Evolutionary conservation across 2,797 vertebrate species (phyloP).

Genomic region (Nyctalus aviator): DNA sequence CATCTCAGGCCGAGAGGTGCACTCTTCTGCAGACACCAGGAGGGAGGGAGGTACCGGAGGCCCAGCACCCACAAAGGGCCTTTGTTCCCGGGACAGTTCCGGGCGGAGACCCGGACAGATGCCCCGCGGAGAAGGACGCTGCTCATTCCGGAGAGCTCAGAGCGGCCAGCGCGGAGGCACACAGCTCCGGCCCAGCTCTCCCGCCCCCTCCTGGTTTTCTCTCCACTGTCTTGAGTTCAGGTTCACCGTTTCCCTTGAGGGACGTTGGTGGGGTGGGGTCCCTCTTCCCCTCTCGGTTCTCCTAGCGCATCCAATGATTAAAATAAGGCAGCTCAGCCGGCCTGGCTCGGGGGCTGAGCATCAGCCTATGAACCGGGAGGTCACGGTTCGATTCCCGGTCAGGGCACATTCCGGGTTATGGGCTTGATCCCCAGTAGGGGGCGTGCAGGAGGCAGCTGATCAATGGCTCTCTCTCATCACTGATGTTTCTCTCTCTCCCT

Average conservation of each 20-base stretch:
- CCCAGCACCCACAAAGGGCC: neutral
- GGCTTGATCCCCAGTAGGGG: too few species aligned
- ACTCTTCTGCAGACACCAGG: neutral
- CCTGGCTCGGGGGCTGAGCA: too few species aligned
- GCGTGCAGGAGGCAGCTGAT: too few species aligned
- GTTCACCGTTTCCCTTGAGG: neutral
- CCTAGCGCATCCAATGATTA: too few species aligned
- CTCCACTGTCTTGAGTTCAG: neutral
- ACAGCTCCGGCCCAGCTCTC: neutral
- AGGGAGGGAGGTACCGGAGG: neutral
- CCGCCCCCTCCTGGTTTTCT: neutral
- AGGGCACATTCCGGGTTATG: too few species aligned
- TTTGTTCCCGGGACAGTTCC: conserved; percentile 24
- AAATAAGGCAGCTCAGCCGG: too few species aligned
- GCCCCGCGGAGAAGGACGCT: neutral
- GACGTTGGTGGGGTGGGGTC: too few species aligned
- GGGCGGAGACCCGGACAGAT: neutral
- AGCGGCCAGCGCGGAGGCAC: neutral
- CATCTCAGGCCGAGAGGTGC: neutral
- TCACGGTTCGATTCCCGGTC: too few species aligned
- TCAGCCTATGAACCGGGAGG: too few species aligned
- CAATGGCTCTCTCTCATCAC: too few species aligned
- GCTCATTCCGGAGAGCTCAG: neutral
- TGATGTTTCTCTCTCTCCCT: too few species aligned
- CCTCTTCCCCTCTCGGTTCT: neutral